Evolutionary conservation across 2,888 invertebrate genomes (phyloP).

Genomic region (Galerucella nymphaeae): DNA sequence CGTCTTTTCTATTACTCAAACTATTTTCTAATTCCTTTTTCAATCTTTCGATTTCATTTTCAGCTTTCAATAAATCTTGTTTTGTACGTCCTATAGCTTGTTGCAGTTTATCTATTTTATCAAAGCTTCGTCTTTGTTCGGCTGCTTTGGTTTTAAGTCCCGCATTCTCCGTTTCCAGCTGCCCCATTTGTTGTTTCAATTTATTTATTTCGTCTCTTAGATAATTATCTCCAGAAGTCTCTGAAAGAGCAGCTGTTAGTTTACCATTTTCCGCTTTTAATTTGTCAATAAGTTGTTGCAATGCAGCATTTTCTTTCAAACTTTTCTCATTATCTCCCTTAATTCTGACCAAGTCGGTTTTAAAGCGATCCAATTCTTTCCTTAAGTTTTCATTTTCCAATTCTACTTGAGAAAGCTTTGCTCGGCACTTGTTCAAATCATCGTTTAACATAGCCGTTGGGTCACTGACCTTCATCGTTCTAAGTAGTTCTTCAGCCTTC

Average conservation of each 20-base stretch:
- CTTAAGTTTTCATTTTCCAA: constrained; percentile 44
- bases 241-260: not conserved
- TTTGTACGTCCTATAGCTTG: constrained; percentile 45
- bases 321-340: not conserved
- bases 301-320: not conserved
- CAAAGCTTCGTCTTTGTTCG: constrained; percentile 42
- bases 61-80: constrained; percentile 39
- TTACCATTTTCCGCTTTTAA: not conserved
- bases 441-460: constrained; percentile 49
- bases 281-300: constrained; percentile 14
- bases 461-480: constrained; percentile 48
- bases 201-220: constrained; percentile 43
- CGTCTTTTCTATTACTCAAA: constrained; percentile 38
- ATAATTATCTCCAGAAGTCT: constrained; percentile 16
- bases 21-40: constrained; percentile 47
- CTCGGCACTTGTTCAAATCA: constrained; percentile 38
- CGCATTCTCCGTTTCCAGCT: constrained; percentile 42
- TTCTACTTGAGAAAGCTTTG: constrained; percentile 42
- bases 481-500: constrained; percentile 49
- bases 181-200: constrained; percentile 33
- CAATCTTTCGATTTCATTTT: constrained; percentile 46
- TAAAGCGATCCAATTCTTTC: constrained; percentile 39
- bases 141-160: constrained; percentile 39
- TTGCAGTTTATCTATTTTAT: constrained; percentile 43
- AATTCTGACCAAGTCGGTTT: constrained; percentile 9